These are phyloP conservation scores for Platynereis dumerilii DNA, from an alignment of 2,888 invertebrate genomes.

Conservation along the genomic window DNA sequence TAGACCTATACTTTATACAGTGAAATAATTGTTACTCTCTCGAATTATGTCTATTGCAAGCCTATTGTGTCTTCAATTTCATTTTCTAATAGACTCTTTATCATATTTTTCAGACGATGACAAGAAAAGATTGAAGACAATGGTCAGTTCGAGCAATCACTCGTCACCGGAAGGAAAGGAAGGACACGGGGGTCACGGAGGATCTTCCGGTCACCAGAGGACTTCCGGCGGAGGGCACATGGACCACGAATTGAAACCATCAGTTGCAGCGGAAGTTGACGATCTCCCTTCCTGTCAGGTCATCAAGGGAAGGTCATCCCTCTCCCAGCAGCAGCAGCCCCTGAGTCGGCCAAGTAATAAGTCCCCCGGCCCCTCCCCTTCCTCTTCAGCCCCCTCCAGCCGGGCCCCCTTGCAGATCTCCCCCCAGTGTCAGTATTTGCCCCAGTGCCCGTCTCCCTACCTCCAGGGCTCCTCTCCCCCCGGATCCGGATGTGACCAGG, in stretches of 20 bases:
- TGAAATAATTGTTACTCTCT: too few relatives aligned
- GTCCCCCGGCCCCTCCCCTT: neutral
- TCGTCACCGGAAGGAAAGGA: neutral
- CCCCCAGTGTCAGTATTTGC: slow-evolving; percentile 18
- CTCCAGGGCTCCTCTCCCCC: slow-evolving; percentile 15
- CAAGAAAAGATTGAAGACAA: slow-evolving; percentile 12
- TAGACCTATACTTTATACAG: too few relatives aligned
- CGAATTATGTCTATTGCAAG: too few relatives aligned
- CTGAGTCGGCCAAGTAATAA: neutral
- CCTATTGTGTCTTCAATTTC: too few relatives aligned
- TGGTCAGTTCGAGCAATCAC: neutral
- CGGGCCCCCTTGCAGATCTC: slow-evolving; percentile 10
- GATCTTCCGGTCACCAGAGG: too few relatives aligned
- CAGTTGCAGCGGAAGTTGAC: slow-evolving; percentile 3
- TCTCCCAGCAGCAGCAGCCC: slow-evolving; percentile 17
- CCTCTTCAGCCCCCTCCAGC: neutral
- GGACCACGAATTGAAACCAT: too few relatives aligned
- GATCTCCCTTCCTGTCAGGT: slow-evolving; percentile 22
- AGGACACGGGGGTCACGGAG: neutral
- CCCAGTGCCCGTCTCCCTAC: slow-evolving; percentile 10
- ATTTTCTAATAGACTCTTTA: too few relatives aligned
- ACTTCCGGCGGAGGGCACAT: too few relatives aligned
- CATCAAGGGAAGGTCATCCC: slow-evolving; percentile 5
- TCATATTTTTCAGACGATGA: slow-evolving; percentile 8
- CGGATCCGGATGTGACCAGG: slow-evolving; percentile 19